These are phyloP conservation scores for Ophthalmolycus amberensis DNA, from an alignment of 2,113 vertebrate genomes.

Conservation along the genomic window DNA sequence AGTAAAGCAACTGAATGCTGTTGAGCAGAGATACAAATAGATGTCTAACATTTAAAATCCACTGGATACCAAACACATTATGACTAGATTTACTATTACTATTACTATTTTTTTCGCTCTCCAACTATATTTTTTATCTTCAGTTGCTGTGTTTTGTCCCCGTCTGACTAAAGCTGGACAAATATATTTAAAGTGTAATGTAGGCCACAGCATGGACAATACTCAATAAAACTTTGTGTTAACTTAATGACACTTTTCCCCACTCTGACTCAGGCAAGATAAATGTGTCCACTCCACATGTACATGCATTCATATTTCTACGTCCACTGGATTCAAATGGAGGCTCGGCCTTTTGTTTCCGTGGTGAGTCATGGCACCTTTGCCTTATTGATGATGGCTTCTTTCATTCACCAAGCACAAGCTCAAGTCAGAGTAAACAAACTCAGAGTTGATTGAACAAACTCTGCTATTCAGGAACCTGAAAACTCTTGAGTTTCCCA, in stretches of 20 bases:
- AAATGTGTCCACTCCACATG: background rate
- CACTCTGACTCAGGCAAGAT: background rate
- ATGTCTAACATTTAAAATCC: too few relatives aligned
- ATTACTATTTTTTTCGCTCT: background rate
- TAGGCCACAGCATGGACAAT: background rate
- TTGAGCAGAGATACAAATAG: too few relatives aligned
- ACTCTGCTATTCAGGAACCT: too few relatives aligned
- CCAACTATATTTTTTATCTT: background rate
- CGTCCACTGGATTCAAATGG: background rate
- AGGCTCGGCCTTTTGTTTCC: background rate
- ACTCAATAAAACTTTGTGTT: background rate
- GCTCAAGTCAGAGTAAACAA: too few relatives aligned
- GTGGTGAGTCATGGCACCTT: background rate
- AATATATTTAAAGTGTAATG: background rate
- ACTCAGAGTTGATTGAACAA: too few relatives aligned
- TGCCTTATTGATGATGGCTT: background rate
- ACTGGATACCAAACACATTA: too few relatives aligned
- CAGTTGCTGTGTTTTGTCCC: background rate
- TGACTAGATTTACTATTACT: too few relatives aligned
- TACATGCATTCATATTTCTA: background rate
- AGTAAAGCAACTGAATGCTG: too few relatives aligned
- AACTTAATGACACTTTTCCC: background rate
- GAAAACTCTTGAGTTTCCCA: too few relatives aligned
- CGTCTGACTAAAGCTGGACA: background rate
- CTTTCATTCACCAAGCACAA: too few relatives aligned